Evolutionary conservation across 2,888 invertebrate species (phyloP), one percentile per base, ranked within the genome.

Genomic region (Hirtodrosophila confusa): DNA sequence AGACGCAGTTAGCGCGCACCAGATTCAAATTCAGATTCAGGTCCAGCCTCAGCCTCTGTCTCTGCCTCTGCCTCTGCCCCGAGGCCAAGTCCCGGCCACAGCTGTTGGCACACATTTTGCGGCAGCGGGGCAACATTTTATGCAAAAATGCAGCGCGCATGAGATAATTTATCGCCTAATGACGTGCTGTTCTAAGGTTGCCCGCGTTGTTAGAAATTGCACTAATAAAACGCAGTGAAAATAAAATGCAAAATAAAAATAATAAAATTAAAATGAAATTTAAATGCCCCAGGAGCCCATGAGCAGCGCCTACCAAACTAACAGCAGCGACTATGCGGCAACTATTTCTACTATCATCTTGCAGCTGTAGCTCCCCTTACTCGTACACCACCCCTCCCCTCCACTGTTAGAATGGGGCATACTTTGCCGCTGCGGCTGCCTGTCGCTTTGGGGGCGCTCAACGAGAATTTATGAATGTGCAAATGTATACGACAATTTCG

Each of bases 401-500:
- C 55, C 31, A 17, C 41, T 36, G 11, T 4, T 37, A 23, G 40
- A 40, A 70, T 65, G 61, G 48, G 57, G 49, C 76, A 82, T 70
- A 9, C 87, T 73, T 67, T 60, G 63, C 64, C 51, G 62, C 39
- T 63, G 75, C 44, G 44, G 56, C 31, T 31, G 31, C 43, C 69
- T 73, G 88, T 79, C 77, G 86, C 88, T 88, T 77, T 67, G 77
- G 84, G 72, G 80, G 83, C 77, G 84, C 88, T 88, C 83, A 77
- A 88, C 86, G 71, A 88, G 72, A 88, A 85, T 85, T 85, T 85
- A 85, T 85, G 84, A 85, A 85, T 85, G 88, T 85, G 88, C 88
- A 85, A 85, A 85, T 88, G 80, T 84, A 67, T 82, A 82, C 86
- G 82, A 87, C 82, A 82, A 87, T 83, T 88, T 86, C 88, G 86